These are phyloP conservation scores for Acinonyx jubatus DNA, from an alignment of 2,113 vertebrate species.

Conservation along the genomic window DNA sequence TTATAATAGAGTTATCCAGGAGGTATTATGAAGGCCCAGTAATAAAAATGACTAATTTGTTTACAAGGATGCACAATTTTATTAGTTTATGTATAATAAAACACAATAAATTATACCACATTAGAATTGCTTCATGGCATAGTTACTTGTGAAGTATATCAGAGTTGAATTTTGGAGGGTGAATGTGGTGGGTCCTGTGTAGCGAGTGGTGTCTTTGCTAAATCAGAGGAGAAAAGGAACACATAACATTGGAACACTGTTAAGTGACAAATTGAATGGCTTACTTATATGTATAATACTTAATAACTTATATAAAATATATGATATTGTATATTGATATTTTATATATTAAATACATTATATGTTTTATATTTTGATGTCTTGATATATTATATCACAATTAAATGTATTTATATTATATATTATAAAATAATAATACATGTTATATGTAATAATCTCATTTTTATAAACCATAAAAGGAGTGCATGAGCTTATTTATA, in stretches of 20 bases:
- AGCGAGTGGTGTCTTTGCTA: not conserved
- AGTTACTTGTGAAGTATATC: not conserved
- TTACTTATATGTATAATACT: not conserved
- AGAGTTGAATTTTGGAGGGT: not conserved
- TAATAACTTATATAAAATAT: not conserved
- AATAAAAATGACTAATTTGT: not conserved
- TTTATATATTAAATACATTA: not conserved
- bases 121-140: not conserved
- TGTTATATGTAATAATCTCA: not conserved
- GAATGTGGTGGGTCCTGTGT: rapidly evolving
- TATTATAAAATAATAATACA: not conserved
- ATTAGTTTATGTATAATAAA: not conserved
- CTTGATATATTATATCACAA: not conserved
- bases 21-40: not conserved
- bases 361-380: not conserved
- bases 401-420: not conserved
- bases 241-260: not conserved
- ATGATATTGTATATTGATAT: not conserved
- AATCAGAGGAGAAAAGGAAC: not conserved
- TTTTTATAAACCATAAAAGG: not conserved
- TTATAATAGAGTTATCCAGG: not conserved
- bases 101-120: not conserved
- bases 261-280: not conserved
- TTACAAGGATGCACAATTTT: not conserved
- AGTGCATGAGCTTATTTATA: not conserved